Base-by-base conservation (phyloP, 2,888 invertebrate species). In the Glyphotaelius pellucidus region DNA sequence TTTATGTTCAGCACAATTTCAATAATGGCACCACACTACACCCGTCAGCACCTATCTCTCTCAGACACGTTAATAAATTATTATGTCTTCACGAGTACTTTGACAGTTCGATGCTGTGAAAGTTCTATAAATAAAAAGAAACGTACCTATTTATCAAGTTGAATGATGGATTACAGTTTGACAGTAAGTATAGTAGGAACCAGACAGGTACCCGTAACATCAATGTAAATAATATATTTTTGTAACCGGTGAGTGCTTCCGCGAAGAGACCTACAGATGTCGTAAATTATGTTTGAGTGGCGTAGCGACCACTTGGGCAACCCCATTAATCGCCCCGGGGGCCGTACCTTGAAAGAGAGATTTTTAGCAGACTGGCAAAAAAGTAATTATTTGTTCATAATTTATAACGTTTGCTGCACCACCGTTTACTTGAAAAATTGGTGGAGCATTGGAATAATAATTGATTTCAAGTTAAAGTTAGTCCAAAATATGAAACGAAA, bases 101-200 rank as follows among this genome's bases (percentile, higher is more conserved):
- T 67, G 67, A 67, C 67, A 67, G 67, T 67, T 67, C 67, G 67
- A 67, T 67, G 67, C 67, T 67, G 67, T 67, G 67, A 67, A 67
- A 67, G 67, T 67, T 67, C 14, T 67, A 67, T 67, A 67, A 67
- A 67, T 67, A 67, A 67, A 67, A 67, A 67, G 67, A 67, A 67
- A 67, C 67, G 67, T 67, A 67, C 67, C 67, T 67, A 67, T 67
- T 67, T 67, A 67, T 67, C 67, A 67, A 25, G 67, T 67, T n/a
- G 67, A 67, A 67, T 67, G 67, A 67, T 67, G 67, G 67, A 67
- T 67, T 67, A 67, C 67, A 67, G n/a, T n/a, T 25, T 67, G 67
- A 67, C 67, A 67, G 67, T 67, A 67, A 67, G 67, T 67, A 67
- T 25, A 25, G 67, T 67, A 67, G 67, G n/a, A 25, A 25, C 25